Conservation (phyloP, 1,140 invertebrate species). For the Achroia grisella region DNA sequence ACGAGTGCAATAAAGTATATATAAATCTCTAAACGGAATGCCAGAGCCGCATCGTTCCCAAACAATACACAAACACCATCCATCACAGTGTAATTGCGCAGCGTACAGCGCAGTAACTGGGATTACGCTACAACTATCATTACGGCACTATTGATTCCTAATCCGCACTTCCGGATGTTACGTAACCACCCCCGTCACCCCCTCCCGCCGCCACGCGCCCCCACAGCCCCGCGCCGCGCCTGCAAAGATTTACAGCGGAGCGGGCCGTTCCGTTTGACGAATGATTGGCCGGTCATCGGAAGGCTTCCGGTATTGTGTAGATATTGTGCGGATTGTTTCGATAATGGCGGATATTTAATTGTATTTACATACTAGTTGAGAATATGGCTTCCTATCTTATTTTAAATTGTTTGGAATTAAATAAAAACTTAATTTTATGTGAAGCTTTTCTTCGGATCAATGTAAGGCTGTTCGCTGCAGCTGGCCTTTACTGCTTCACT, state of each 20-base stretch:
- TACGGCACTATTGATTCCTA: constrained; percentile 72
- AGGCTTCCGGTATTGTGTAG: constrained; percentile 21
- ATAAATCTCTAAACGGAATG: too few species aligned
- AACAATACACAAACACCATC: neutral
- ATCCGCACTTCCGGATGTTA: constrained; percentile 71
- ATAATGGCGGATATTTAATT: too few species aligned
- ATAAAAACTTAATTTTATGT: too few species aligned
- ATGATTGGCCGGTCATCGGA: constrained; percentile 44
- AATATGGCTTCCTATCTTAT: too few species aligned
- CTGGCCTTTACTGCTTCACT: too few species aligned
- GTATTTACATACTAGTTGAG: too few species aligned
- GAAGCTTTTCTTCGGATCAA: too few species aligned
- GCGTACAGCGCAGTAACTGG: constrained; percentile 56
- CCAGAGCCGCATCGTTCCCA: too few species aligned
- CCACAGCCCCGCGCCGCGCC: constrained; percentile 12
- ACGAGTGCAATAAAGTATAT: too few species aligned
- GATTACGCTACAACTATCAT: constrained; percentile 69
- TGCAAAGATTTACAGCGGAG: constrained; percentile 40
- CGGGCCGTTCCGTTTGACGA: constrained; percentile 47
- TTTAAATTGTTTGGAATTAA: too few species aligned
- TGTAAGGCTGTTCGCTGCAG: too few species aligned
- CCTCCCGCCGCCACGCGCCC: constrained; percentile 14
- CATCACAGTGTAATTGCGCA: constrained; percentile 6
- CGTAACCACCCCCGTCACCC: constrained; percentile 43
- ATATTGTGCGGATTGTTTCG: constrained; percentile 2